phyloP scores from a whole-genome alignment of 2,797 vertebrate genomes.

The Anniella stebbinsi region DNA sequence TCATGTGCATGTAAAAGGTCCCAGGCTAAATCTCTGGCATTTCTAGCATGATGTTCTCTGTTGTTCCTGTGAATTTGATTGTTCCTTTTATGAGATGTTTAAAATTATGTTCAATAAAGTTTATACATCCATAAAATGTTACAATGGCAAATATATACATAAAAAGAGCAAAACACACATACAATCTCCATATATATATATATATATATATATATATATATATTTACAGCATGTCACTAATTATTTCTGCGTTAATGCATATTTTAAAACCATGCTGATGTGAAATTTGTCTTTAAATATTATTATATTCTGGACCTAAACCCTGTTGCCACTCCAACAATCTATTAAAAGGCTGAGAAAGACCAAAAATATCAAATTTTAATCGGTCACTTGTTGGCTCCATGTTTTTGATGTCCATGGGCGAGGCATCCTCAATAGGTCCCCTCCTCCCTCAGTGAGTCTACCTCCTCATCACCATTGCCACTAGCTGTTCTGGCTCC shows the following conservation, averaged over 20 bases:
- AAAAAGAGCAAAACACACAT: not conserved
- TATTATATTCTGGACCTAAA: not conserved
- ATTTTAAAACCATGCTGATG: not conserved
- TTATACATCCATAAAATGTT: not conserved
- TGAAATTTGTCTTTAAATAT: not conserved
- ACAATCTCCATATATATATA: not conserved
- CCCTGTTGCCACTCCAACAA: not conserved
- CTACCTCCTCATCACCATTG: too few species aligned
- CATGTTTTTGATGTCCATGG: too few species aligned
- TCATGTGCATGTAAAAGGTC: too few species aligned
- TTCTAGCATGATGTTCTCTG: not conserved
- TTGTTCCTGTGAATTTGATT: not conserved
- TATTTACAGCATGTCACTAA: not conserved
- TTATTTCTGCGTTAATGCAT: not conserved
- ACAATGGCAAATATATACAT: not conserved
- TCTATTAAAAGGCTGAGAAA: not conserved
- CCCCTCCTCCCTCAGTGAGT: too few species aligned
- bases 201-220: too few species aligned
- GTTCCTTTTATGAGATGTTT: not conserved
- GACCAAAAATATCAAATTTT: not conserved
- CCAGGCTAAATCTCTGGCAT: not conserved
- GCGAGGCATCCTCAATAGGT: too few species aligned
- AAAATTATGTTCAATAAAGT: not conserved
- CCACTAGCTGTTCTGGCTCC: too few species aligned
- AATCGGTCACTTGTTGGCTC: not conserved